Conservation (phyloP, 2,113 vertebrate species). For the Microcebus jonahi region DNA sequence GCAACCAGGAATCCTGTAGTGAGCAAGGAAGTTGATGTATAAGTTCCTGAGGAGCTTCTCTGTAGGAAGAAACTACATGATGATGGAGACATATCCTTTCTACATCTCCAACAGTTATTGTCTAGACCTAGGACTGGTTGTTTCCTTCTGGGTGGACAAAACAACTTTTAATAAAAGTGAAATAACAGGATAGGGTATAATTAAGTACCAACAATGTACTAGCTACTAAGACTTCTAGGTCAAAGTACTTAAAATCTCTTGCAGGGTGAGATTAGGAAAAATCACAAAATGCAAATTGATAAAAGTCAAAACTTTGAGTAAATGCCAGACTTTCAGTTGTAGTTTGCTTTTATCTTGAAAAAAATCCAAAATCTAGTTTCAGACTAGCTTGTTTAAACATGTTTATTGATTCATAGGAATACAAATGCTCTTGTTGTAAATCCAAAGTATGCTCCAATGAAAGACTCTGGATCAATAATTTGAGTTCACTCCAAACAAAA, state of each 20-base stretch:
- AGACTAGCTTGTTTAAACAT: constrained; percentile 55
- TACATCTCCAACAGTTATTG: background rate
- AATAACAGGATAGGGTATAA: constrained; percentile 12
- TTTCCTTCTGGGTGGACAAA: background rate
- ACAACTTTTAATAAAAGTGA: background rate
- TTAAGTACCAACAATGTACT: background rate
- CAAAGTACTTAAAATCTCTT: constrained; percentile 40
- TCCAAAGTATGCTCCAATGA: background rate
- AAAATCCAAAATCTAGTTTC: constrained; percentile 8
- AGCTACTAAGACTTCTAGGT: background rate
- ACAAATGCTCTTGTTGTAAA: constrained; percentile 20
- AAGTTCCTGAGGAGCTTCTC: background rate
- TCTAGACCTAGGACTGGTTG: background rate
- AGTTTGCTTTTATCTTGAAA: constrained; percentile 57
- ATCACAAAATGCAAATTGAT: background rate
- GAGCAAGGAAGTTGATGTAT: background rate
- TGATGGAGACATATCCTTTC: background rate
- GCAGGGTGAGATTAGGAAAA: background rate
- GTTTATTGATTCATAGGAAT: constrained; percentile 25
- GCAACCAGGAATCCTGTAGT: background rate
- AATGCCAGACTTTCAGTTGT: constrained; percentile 3
- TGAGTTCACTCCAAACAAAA: background rate
- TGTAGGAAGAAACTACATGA: background rate
- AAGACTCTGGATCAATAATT: background rate
- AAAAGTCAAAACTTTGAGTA: constrained; percentile 26